Percentiles rank a stretch among this genome's conserved stretches.
phyloP scores from a whole-genome alignment of 2,888 invertebrate genomes.

The Yponomeuta cagnagella region DNA sequence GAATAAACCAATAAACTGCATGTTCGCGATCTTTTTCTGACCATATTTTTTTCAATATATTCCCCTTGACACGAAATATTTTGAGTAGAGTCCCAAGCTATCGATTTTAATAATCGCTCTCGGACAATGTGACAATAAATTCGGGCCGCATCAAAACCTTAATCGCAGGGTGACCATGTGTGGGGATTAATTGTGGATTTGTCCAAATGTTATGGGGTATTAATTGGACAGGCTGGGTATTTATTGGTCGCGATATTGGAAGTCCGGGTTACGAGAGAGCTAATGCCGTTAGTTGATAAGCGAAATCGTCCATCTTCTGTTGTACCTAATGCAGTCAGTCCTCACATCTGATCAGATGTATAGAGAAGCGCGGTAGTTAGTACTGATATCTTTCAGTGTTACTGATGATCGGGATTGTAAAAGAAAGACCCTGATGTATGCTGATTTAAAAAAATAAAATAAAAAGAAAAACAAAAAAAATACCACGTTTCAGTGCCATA shows the following conservation, averaged over 20 bases:
- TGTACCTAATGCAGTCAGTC: background rate
- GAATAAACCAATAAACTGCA: too few species aligned
- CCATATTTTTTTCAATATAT: too few species aligned
- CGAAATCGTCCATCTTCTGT: background rate
- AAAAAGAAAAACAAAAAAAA: too few species aligned
- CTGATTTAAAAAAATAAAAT: too few species aligned
- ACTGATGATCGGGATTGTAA: too few species aligned
- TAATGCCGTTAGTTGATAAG: background rate
- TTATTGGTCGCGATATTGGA: background rate
- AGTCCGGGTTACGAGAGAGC: background rate
- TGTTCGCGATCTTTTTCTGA: too few species aligned
- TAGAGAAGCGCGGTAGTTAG: too few species aligned
- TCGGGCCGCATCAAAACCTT: background rate
- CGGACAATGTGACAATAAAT: slow-evolving; percentile 3
- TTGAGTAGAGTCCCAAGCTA: background rate
- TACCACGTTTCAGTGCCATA: too few species aligned
- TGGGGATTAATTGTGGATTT: slow-evolving; percentile 5
- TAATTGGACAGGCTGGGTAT: slow-evolving; percentile 2
- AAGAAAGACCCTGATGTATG: too few species aligned
- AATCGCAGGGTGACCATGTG: slow-evolving; percentile 4
- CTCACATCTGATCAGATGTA: too few species aligned
- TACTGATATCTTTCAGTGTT: too few species aligned
- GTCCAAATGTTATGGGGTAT: background rate
- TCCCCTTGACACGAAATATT: background rate
- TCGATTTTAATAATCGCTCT: background rate